Percentiles rank a stretch among this genome's conserved stretches.
Conservation (phyloP, 2,888 invertebrate species). For the Lycophotia porphyrea region DNA sequence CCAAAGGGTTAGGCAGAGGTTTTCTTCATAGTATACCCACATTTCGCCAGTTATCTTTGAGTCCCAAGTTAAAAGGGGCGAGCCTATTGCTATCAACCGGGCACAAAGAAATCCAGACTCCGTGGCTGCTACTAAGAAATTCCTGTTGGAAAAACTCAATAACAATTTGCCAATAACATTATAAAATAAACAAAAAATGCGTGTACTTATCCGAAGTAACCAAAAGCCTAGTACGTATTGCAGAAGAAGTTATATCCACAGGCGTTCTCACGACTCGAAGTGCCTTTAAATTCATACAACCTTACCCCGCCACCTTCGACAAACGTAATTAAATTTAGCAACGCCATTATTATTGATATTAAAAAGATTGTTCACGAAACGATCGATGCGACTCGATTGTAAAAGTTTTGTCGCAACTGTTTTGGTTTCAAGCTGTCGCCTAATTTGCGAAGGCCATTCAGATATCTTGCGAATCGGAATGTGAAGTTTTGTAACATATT, state of each 20-base stretch:
- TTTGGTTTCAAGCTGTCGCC: slow-evolving; percentile 48
- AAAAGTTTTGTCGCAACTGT: slow-evolving; percentile 56
- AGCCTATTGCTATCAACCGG: too few species aligned
- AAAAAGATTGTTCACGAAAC: slow-evolving; percentile 46
- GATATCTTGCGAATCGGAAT: slow-evolving; percentile 38
- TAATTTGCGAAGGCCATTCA: slow-evolving; percentile 54
- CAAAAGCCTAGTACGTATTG: neutral
- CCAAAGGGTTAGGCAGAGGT: too few species aligned
- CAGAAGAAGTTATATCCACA: neutral
- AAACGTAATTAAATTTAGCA: slow-evolving; percentile 29
- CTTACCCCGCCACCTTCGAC: neutral
- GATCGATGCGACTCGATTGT: slow-evolving; percentile 39
- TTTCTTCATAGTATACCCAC: too few species aligned
- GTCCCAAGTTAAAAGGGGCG: too few species aligned
- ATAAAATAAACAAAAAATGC: neutral
- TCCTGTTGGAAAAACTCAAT: too few species aligned
- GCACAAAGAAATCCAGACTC: too few species aligned
- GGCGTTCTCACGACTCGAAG: neutral
- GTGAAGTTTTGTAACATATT: slow-evolving; percentile 43
- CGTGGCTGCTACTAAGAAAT: too few species aligned
- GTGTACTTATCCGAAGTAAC: neutral
- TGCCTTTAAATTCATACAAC: slow-evolving; percentile 8
- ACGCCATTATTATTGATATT: slow-evolving; percentile 36
- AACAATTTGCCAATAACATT: too few species aligned
- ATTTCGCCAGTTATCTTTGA: too few species aligned